Evolutionary conservation across 1,140 invertebrate genomes (phyloP).

Genomic region (Pogonomyrmex barbatus): DNA sequence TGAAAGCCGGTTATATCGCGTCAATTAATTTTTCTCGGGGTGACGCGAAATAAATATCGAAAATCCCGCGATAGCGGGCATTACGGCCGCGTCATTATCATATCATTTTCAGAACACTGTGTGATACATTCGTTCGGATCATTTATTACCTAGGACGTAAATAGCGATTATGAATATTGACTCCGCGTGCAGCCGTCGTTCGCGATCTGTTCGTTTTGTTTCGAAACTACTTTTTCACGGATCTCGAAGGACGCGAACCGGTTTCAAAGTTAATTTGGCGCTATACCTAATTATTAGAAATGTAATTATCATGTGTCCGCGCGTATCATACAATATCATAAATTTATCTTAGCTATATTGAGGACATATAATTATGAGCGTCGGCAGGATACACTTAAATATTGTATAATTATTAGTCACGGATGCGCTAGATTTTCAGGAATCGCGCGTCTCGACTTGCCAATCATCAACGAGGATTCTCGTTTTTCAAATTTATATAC

Average conservation of each 20-base stretch:
- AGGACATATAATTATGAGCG: background rate
- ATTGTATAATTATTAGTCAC: conserved; percentile 29
- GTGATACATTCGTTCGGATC: background rate
- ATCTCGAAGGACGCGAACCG: conserved; percentile 24
- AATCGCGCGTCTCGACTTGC: background rate
- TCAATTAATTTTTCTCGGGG: background rate
- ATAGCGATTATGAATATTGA: background rate
- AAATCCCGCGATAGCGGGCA: background rate
- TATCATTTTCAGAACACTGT: background rate
- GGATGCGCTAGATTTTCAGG: background rate
- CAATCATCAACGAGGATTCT: background rate
- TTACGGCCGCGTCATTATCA: background rate
- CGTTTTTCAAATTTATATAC: background rate
- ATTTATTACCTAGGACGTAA: conserved; percentile 17
- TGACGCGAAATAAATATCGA: background rate
- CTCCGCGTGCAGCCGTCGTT: background rate
- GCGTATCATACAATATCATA: background rate
- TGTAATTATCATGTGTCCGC: conserved; percentile 4
- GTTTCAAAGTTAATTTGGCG: conserved; percentile 35
- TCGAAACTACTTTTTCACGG: conserved; percentile 24
- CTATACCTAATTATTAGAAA: conserved; percentile 37
- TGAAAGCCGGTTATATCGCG: background rate
- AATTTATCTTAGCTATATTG: conserved; percentile 5
- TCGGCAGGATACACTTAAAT: conserved; percentile 13
- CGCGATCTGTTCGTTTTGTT: conserved; percentile 6